phyloP scores from a whole-genome alignment of 2,797 vertebrate genomes.

The Ibycter americanus region DNA sequence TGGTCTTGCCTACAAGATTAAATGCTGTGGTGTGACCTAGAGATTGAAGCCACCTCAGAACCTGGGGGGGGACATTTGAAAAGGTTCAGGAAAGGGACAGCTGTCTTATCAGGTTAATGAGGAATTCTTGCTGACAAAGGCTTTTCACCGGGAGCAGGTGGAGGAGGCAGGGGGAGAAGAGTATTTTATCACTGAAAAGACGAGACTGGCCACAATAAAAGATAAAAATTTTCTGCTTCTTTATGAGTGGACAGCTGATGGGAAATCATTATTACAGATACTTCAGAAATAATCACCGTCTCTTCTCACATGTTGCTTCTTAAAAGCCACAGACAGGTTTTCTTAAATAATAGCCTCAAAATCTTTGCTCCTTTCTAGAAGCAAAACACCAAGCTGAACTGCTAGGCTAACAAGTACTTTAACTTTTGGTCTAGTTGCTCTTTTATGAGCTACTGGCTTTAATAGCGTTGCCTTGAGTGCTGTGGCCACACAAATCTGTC shows the following conservation, averaged over 20 bases:
- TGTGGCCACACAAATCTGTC: neutral
- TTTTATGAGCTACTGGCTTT: neutral
- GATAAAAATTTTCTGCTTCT: neutral
- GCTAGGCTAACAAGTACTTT: neutral
- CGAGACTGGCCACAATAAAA: neutral
- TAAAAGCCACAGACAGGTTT: neutral
- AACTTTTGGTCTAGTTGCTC: neutral
- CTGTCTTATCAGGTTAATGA: conserved; percentile 1
- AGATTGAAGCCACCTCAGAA: neutral
- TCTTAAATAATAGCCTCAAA: conserved; percentile 29
- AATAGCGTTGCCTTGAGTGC: neutral
- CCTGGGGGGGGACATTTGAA: neutral
- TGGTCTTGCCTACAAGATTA: neutral
- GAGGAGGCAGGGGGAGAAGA: neutral
- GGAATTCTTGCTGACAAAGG: neutral
- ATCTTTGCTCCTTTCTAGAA: conserved; percentile 17
- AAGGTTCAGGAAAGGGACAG: neutral
- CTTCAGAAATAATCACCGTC: conserved; percentile 10
- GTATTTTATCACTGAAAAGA: neutral
- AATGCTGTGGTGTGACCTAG: neutral
- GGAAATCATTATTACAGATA: conserved; percentile 18
- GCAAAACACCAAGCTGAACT: neutral
- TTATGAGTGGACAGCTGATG: neutral
- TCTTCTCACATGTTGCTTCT: conserved; percentile 2
- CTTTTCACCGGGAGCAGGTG: neutral